A percentile compares a stretch with the other conserved stretches of the same genome.
Evolutionary conservation across 1,140 invertebrate genomes (phyloP).

Genomic region (Musca domestica): DNA sequence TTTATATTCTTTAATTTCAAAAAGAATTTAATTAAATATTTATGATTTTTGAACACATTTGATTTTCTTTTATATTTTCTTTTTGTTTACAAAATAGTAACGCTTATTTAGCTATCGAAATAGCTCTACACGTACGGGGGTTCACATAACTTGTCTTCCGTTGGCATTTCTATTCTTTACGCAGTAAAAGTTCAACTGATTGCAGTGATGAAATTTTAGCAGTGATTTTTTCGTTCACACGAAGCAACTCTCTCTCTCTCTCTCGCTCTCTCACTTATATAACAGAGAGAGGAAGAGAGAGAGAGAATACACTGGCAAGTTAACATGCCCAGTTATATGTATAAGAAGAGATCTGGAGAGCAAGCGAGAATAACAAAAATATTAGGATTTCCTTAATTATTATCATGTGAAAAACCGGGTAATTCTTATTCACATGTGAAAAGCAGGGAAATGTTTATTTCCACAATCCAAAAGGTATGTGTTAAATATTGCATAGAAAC

Average conservation of each 20-base stretch:
- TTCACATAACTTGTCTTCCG: not conserved
- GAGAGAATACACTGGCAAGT: not conserved
- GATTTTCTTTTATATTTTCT: not conserved
- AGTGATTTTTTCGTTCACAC: conserved; percentile 4
- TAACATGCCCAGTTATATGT: not conserved
- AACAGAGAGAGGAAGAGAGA: not conserved
- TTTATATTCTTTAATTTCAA: too few relatives aligned
- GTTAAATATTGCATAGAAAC: too few relatives aligned
- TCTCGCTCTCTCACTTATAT: not conserved
- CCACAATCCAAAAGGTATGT: too few relatives aligned
- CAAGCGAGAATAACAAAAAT: not conserved
- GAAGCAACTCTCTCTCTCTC: too few relatives aligned
- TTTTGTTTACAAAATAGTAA: too few relatives aligned
- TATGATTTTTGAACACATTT: not conserved
- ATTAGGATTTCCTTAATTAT: too few relatives aligned
- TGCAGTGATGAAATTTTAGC: conserved; percentile 2
- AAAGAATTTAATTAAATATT: too few relatives aligned
- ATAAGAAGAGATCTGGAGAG: not conserved
- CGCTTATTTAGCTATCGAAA: too few relatives aligned
- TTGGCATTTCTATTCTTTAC: conserved; percentile 8
- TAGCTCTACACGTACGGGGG: too few relatives aligned
- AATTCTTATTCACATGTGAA: too few relatives aligned
- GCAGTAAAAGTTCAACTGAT: conserved; percentile 18
- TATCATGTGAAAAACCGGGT: too few relatives aligned
- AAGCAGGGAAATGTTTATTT: too few relatives aligned